Evolutionary conservation across 2,888 invertebrate species (phyloP), one percentile per base, ranked within the genome.

Genomic region (Idaea aversata): DNA sequence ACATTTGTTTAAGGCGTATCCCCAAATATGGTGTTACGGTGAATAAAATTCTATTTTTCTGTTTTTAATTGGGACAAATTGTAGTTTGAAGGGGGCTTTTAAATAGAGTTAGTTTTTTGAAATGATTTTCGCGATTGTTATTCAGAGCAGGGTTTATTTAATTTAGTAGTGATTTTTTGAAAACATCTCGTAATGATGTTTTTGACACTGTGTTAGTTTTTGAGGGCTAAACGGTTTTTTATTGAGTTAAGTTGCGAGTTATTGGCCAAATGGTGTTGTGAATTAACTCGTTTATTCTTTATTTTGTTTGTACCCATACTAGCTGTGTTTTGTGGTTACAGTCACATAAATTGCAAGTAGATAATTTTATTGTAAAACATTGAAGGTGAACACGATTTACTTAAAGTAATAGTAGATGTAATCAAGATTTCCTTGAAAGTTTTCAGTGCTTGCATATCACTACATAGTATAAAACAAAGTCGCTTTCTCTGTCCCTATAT

Each of bases 1-100:
- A 87, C 92, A 92, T 91, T 92, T 91, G 92, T 88, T 83, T 86
- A 85, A 90, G 91, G 92, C 92, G 92, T 88, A 83, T 85, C 81
- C 87, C 83, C 88, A 90, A n/a, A 88, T 89, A 90, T 90, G 90
- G 86, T 87, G 82, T 78, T 77, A 76, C 79, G 83, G 82, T 79
- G 82, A 85, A 81, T 81, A 67, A 79, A 88, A 89, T 88, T 86
- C 85, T 87, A 85, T 90, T 88, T 88, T 88, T 89, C 83, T 86
- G 78, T 85, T 88, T 89, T 89, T 91, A 90, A 91, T 91, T 91
- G 89, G 81, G 70, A 75, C 82, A 83, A 86, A 85, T 87, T 82
- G 82, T 78, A 75, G 76, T 76, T 78, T 75, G 75, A 74, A 72
- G 73, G 69, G 79, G 79, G 78, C 68, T 70, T 47, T 47, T 70